Conservation (phyloP, 2,888 invertebrate species). For the Clostera curtula region DNA sequence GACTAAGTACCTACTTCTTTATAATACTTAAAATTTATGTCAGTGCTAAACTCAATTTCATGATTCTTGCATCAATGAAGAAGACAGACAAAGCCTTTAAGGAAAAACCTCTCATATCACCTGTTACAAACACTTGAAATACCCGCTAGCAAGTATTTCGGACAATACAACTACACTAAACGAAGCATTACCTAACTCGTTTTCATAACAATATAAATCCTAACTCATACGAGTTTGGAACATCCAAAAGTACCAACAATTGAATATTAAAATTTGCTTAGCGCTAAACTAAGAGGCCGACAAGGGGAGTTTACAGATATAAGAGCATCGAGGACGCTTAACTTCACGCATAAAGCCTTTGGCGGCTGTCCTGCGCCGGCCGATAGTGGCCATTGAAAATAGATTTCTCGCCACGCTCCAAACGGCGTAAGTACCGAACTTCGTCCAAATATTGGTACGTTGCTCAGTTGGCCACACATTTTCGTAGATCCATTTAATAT, state of each 20-base stretch:
- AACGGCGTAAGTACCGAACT: conserved; percentile 54
- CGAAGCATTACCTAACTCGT: no score
- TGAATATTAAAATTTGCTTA: conserved; percentile 73
- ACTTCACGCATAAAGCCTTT: conserved; percentile 65
- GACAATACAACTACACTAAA: no score
- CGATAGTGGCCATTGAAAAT: conserved; percentile 73
- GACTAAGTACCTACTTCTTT: no score
- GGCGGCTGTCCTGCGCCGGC: conserved; percentile 57
- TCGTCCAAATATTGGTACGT: conserved; percentile 52
- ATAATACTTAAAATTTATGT: no score
- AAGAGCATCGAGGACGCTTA: conserved; percentile 55
- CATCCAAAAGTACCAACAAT: conserved; percentile 60
- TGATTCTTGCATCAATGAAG: no score
- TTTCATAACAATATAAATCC: no score
- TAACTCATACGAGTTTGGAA: conserved; percentile 21
- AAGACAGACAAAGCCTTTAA: no score
- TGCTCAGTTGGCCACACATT: conserved; percentile 26
- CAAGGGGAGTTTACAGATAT: conserved; percentile 49
- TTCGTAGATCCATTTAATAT: no score
- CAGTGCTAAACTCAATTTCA: no score
- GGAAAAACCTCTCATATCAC: no score
- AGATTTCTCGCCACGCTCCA: conserved; percentile 68
- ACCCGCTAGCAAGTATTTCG: no score
- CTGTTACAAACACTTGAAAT: no score
- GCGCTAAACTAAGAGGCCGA: conserved; percentile 52